Evolutionary conservation across 2,113 vertebrate genomes (phyloP).

Genomic region (Labeo rohita): DNA sequence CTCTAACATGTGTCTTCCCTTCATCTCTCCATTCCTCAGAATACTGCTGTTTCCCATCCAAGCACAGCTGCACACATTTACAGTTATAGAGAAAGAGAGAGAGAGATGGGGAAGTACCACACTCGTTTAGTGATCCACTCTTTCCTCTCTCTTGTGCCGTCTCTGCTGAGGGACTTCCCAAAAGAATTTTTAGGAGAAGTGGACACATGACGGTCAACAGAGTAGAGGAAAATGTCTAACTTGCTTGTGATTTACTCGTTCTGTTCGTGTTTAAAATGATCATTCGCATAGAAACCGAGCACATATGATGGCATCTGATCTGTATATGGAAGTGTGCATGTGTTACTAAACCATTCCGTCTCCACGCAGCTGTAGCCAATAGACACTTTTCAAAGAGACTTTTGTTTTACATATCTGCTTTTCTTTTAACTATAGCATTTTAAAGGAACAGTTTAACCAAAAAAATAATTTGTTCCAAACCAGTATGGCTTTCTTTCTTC

Average conservation of each 20-base stretch:
- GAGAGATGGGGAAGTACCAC: constrained; percentile 47
- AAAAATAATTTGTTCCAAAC: not conserved
- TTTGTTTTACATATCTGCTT: constrained; percentile 25
- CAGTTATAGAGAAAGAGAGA: constrained; percentile 20
- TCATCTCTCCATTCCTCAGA: constrained; percentile 42
- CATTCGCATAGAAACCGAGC: not conserved
- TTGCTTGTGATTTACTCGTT: constrained; percentile 23
- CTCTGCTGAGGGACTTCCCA: constrained; percentile 34
- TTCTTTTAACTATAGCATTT: constrained; percentile 27
- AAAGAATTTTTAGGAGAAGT: constrained; percentile 28
- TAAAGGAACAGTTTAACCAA: constrained; percentile 3
- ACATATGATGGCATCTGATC: constrained; percentile 15
- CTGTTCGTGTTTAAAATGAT: constrained; percentile 38
- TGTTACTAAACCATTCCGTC: constrained; percentile 24
- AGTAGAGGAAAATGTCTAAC: constrained; percentile 24
- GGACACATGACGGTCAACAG: constrained; percentile 35
- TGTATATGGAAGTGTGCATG: not conserved
- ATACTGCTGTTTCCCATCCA: constrained; percentile 52
- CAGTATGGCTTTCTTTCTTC: constrained; percentile 1
- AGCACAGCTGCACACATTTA: constrained; percentile 53
- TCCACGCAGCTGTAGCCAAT: constrained; percentile 38
- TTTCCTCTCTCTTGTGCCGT: constrained; percentile 8
- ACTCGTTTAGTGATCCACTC: constrained; percentile 35
- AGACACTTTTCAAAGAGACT: constrained; percentile 33
- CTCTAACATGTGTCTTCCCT: constrained; percentile 54